Evolutionary conservation across 2,797 vertebrate species (phyloP), one percentile per base, ranked within the genome.

Genomic region (Perodicticus potto): DNA sequence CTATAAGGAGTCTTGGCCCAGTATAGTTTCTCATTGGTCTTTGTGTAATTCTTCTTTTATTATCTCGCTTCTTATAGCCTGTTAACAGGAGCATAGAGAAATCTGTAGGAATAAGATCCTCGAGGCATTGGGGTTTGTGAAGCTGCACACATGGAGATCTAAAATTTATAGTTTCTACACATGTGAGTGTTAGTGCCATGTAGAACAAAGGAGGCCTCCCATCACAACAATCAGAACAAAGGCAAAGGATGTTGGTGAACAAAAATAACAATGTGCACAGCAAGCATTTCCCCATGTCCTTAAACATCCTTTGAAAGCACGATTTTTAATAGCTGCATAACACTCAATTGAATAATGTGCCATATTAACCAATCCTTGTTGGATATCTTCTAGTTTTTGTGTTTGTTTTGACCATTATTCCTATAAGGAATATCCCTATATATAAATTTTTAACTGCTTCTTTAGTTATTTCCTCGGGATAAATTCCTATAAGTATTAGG

Each of bases 401-500:
- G 49, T 84, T 45, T 80, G 32, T 84, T 89, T 67, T 76, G 27
- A 76, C 73, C 77, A 20, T n/a, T 59, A 61, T 70, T 37, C 9
- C 16, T 65, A 14, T 65, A 81, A 70, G 14, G 34, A 77, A 84
- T 63, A 85, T 76, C 22, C 61, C 40, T 82, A 55, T n/a, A 87
- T 65, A 55, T 37, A 90, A 76, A 32, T 74, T 32, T 80, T 84
- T 61, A 87, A 77, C 77, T 88, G 29, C 20, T 77, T 93, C 7
- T 57, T 65, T 17, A 65, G 78, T 70, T 82, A 82, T 55, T 89
- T 95, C 45, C 34, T 93, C 34, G 19, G 11, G 22, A 70, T 81
- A 86, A 70, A 97, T 82, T 91, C 69, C 61, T 89, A 63, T 25
- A 53, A 89, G 29, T 55, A 88, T 14, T 85, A 32, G 55, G 53